Base-by-base conservation (phyloP, 1,140 invertebrate genomes). In the Aphidius ervi region DNA sequence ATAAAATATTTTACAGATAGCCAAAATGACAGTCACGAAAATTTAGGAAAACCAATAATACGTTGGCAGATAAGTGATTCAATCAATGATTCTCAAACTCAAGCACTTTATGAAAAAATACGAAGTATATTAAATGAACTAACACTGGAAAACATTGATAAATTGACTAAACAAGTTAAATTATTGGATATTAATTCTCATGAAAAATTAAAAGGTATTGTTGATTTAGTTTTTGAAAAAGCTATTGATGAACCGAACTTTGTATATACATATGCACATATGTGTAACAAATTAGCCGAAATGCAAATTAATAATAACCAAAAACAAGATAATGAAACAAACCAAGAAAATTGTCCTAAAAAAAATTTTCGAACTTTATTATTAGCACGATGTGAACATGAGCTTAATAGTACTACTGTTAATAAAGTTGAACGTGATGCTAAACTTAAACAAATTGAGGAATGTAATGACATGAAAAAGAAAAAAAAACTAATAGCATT, bases 181-280 rank as follows among this genome's bases (percentile, higher is more conserved):
- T 68, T 81, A 10, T 80, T 97, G 10, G 81, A 87, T 55, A 94
- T 98, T 59, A 88, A 95, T 74, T 91, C 87, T 4, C 85, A 86
- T 56, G 87, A 90, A 42, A 84, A 90, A 67, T 78, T 97, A 37
- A 83, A 88, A 64, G 89, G 88, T 61, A 90, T 96, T 8, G 95
- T 97, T 68, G 85, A 93, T 74, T 83, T 97, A 58, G 88, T 97
- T 3, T 97, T 97, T 80, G 92, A 96, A 73, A 97, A 97, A 83
- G 95, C 95, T 42, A 88, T 97, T 40, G 90, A 95, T 81, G 95
- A 98, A 75, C 94, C 94, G 3, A 91, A 87, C 70, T 98, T 96
- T 72, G 92, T 93, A 5, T 16, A 16, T 16, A 86, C 89, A 41
- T 98, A 98, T 82, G 95, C 95, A 2, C 82, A 87, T 48, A 87